Base-by-base conservation (phyloP, 2,797 vertebrate genomes). In the Sebastes hubbsi region DNA sequence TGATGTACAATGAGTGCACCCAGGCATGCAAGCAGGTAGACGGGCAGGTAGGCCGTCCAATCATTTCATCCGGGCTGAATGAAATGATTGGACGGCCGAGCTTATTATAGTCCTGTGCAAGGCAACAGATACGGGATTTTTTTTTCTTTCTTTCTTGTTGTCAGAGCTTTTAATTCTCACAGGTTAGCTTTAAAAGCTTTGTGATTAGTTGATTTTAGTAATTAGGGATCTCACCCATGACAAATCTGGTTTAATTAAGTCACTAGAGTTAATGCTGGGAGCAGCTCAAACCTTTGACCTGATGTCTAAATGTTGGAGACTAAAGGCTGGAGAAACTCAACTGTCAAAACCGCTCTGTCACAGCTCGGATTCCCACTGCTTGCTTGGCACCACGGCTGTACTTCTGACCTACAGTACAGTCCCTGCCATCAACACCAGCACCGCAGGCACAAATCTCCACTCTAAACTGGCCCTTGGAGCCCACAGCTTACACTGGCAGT, bases 401-500 rank as follows among this genome's bases (percentile, higher is more conserved):
- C 58, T 38, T 80, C 81, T 87, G 86, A 84, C 85, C 88, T 55
- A 27, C 65, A 49, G 46, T 54, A n/a, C 49, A 54, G 80, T 75
- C 77, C 30, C 77, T 71, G 71, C 85, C 77, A 73, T 88, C 81
- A 81, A 75, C 85, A 83, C 34, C 72, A 63, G 76, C 84, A 67
- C 87, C 84, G 58, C 85, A 67, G 81, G 86, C 85, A 80, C 89
- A 88, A 79, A 88, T 85, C 84, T 73, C 56, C 85, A 67, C 84
- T 82, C 85, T 85, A 84, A 87, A 90, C 81, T 73, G 75, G 77
- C 81, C 77, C 81, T 83, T 4, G 71, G 82, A 62, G 81, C 80
- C 79, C 86, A 84, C 80, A 89, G 91, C 82, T 89, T 87, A 87
- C 83, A 79, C 89, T 89, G 91, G 88, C 90, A 89, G 25, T 32